These are phyloP conservation scores for Typhlomys cinereus DNA, from an alignment of 2,113 vertebrate species.

Conservation along the genomic window DNA sequence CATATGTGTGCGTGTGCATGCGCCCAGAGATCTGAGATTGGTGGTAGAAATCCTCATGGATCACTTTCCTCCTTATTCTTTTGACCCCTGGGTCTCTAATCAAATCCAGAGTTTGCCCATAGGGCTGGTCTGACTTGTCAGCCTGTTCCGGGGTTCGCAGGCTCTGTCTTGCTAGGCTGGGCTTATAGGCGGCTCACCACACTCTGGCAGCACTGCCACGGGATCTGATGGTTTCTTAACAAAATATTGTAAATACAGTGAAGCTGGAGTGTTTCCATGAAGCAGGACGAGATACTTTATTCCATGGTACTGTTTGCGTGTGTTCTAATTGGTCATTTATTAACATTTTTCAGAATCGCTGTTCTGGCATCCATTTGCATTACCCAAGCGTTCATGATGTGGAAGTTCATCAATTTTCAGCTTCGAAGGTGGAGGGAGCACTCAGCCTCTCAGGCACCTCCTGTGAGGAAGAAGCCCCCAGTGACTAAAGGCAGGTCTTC, in stretches of 20 bases:
- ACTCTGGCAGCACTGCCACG: too few relatives aligned
- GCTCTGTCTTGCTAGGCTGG: too few relatives aligned
- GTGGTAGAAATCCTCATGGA: too few relatives aligned
- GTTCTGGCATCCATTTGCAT: conserved; percentile 95
- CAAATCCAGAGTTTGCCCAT: too few relatives aligned
- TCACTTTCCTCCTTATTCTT: too few relatives aligned
- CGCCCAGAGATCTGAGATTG: too few relatives aligned
- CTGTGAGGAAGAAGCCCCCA: conserved; percentile 91
- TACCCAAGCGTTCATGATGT: conserved; percentile 99
- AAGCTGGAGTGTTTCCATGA: background rate
- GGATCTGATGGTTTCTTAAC: background rate
- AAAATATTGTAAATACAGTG: background rate
- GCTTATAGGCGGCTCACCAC: too few relatives aligned
- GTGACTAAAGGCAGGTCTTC: conserved; percentile 92
- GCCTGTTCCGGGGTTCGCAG: too few relatives aligned
- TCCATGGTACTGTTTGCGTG: background rate
- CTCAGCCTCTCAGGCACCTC: conserved; percentile 87
- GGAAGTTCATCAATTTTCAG: conserved; percentile 99
- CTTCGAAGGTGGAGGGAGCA: conserved; percentile 97
- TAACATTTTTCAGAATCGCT: conserved; percentile 85
- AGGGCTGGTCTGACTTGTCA: too few relatives aligned
- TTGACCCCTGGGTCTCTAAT: too few relatives aligned
- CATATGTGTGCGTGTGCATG: too few relatives aligned
- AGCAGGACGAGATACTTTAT: background rate
- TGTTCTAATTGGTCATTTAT: background rate